Evolutionary conservation across 2,113 vertebrate species (phyloP), one percentile per base, ranked within the genome.

Genomic region (Tringa solitaria): DNA sequence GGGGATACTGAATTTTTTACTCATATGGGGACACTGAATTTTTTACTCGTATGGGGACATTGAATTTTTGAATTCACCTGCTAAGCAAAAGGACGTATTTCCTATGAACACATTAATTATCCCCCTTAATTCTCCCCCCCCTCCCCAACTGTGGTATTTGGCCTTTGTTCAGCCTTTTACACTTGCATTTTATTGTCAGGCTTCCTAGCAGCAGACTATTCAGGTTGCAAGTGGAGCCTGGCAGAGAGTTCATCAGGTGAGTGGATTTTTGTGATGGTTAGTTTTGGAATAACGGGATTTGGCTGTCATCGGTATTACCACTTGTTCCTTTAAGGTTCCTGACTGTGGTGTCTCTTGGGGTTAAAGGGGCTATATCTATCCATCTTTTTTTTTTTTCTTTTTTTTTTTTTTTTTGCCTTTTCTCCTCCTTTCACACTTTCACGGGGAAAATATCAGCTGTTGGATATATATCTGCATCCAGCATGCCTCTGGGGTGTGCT

Each of bases 121-220:
- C 69, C 37, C 69, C 8, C 33, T 65, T n/a, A 57, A 64, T 65
- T 6, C 46, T 6, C 39, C 4, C 11, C 14, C 32, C 45, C 3
- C 50, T 1, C 8, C 28, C 46, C 50, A 67, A 4, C 51, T 54
- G 27, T 16, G 23, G 53, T 26, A 1, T 89, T 65, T 87, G 63
- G 81, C 35, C 54, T 91, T 78, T 70, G 57, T 61, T 80, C 63
- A 56, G 74, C 84, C 90, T 96, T 88, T 95, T 69, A 63, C 86
- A 84, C 87, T 82, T 95, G 54, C 92, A 68, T 97, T 96, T 95
- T 87, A 68, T 88, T 95, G 95, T 94, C 93, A 93, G 96, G 91
- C 78, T 20, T 94, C 56, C 94, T 94, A 88, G 37, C 92, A 94
- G 96, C 94, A 96, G 88, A 95, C 10, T 74, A 7, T 92, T 92